Evolutionary conservation across 2,113 vertebrate genomes (phyloP), one percentile per base, ranked within the genome.

Genomic region (Formicarius rufipectus): DNA sequence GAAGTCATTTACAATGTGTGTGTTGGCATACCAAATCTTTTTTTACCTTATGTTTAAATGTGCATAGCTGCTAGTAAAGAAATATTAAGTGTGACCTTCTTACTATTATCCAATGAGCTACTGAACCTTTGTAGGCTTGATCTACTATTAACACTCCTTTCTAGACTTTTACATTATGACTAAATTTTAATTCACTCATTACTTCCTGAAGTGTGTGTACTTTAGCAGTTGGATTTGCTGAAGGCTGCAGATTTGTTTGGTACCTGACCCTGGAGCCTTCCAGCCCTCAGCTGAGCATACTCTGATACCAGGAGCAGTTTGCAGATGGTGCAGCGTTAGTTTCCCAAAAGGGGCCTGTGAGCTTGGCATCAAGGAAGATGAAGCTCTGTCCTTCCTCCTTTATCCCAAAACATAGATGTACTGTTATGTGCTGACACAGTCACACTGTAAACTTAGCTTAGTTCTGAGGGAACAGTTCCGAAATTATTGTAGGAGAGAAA

Each of bases 361-460:
- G 74, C 25, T 66, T 87, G 56, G 33, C 68, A 59, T 28, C 0
- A 0, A 33, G 15, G 31, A 87, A 83, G 19, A 13, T 2, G 35
- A 60, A 68, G 24, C 2, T 45, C 3, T 74, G 10, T 80, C 14
- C 35, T 82, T 82, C 18, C 28, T 40, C 3, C 9, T 81, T 63
- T 45, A 16, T n/a, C 27, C 27, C n/a, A 56, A 58, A 71, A 44
- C 27, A 37, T 2, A 42, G 20, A 16, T 0, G 1, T 39, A 6
- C 30, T 24, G 9, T 19, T 28, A 31, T 9, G 5, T 12, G 33
- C n/a, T 5, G 12, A 63, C 25, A 40, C 15, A 24, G 4, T 49
- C 2, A 1, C 0, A 1, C 24, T 10, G 0, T 71, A 24, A 72
- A 28, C 17, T 74, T 37, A 31, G 25, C 74, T 74, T 5, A 10